These are phyloP conservation scores for Atta texana DNA, from an alignment of 1,140 invertebrate species.

Conservation along the genomic window DNA sequence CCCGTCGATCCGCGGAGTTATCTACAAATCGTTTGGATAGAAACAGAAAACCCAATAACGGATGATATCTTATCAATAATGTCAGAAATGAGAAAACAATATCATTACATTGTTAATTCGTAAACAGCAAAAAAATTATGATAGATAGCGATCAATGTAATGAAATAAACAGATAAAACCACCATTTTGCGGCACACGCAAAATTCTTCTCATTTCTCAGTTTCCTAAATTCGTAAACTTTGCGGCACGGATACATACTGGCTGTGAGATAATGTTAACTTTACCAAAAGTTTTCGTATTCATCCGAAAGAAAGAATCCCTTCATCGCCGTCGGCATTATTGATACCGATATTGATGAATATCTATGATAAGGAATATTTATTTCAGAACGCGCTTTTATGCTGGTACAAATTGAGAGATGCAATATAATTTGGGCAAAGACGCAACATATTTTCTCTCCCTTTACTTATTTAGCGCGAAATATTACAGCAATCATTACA, in stretches of 20 bases:
- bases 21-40: constrained; percentile 23
- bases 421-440: not conserved
- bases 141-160: not conserved
- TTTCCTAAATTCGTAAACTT: constrained; percentile 71
- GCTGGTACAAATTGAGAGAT: not conserved
- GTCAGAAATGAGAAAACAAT: not conserved
- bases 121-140: not conserved
- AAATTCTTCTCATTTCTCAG: not conserved
- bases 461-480: too few species aligned
- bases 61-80: not conserved
- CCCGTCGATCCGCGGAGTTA: constrained; percentile 23
- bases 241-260: constrained; percentile 49
- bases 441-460: not conserved
- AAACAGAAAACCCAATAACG: not conserved
- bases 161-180: not conserved
- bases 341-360: constrained; percentile 59
- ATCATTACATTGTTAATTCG: not conserved
- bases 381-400: constrained; percentile 41
- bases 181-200: not conserved
- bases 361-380: constrained; percentile 53
- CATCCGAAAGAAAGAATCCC: constrained; percentile 47
- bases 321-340: constrained; percentile 44
- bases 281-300: constrained; percentile 69
- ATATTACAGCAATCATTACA: too few species aligned
- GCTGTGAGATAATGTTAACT: constrained; percentile 65